phyloP scores from a whole-genome alignment of 2,888 invertebrate genomes.

The Altica lythri region DNA sequence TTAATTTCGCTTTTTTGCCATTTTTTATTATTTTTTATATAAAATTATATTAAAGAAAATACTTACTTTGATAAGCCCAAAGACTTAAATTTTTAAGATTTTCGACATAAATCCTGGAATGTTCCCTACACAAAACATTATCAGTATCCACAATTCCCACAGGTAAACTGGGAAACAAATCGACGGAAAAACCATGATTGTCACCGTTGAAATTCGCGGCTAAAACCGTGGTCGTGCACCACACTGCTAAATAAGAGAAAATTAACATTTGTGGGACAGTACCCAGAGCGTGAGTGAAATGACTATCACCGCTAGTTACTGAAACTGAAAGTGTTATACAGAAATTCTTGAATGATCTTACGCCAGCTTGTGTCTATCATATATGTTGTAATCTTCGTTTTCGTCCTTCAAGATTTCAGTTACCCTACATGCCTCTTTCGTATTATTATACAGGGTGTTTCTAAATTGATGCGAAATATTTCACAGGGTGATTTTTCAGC shows the following conservation, averaged over 20 bases:
- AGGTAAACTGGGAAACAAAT: constrained; percentile 47
- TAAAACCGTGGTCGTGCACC: constrained; percentile 26
- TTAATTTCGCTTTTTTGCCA: too few species aligned
- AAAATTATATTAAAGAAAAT: not conserved
- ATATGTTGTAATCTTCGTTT: constrained; percentile 26
- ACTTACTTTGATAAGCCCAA: constrained; percentile 65
- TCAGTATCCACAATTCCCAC: constrained; percentile 39
- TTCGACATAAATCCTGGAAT: constrained; percentile 44
- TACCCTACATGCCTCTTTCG: constrained; percentile 14
- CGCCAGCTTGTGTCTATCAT: constrained; percentile 16
- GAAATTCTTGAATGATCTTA: constrained; percentile 29
- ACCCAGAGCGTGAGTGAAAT: constrained; percentile 33
- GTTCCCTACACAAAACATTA: constrained; percentile 46
- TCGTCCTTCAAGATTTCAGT: constrained; percentile 31
- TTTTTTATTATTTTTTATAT: constrained; percentile 1
- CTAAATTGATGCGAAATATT: too few species aligned
- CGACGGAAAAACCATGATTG: constrained; percentile 19
- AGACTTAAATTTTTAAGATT: constrained; percentile 61
- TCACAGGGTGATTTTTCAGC: too few species aligned
- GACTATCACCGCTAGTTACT: constrained; percentile 36
- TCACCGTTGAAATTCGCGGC: constrained; percentile 11
- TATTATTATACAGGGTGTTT: too few species aligned
- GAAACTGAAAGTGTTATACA: constrained; percentile 37
- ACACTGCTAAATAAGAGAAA: constrained; percentile 29
- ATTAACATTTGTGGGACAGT: constrained; percentile 32